Evolutionary conservation across 2,888 invertebrate species (phyloP).

Genomic region (Stictocephala bisonia): DNA sequence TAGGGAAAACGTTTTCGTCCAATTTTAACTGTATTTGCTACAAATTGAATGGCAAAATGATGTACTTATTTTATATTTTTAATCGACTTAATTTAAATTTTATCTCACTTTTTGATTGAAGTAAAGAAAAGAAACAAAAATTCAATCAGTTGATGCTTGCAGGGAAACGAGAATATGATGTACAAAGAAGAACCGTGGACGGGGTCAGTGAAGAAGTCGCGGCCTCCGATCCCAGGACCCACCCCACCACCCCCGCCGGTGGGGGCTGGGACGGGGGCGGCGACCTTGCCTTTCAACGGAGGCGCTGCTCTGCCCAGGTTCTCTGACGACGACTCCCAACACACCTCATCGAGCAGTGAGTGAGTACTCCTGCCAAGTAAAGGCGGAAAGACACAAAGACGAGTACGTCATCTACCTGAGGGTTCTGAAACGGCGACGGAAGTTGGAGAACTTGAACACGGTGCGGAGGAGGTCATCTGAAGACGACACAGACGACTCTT

Average conservation of each 20-base stretch:
- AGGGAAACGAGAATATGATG: slow-evolving; percentile 75
- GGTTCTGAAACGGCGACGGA: slow-evolving; percentile 11
- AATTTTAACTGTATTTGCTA: too few species aligned
- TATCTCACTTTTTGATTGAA: neutral
- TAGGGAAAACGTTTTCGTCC: too few species aligned
- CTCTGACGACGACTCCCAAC: slow-evolving; percentile 25
- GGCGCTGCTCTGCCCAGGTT: slow-evolving; percentile 18
- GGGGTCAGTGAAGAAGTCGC: slow-evolving; percentile 62
- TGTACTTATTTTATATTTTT: too few species aligned
- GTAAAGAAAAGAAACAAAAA: too few species aligned
- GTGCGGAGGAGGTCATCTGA: too few species aligned
- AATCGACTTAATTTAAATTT: too few species aligned
- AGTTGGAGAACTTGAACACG: neutral
- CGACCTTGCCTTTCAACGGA: slow-evolving; percentile 30
- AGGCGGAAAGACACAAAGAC: slow-evolving; percentile 4
- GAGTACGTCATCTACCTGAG: slow-evolving; percentile 36
- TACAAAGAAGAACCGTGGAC: slow-evolving; percentile 67
- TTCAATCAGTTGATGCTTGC: slow-evolving; percentile 63
- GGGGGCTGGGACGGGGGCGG: neutral
- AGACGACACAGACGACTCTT: too few species aligned
- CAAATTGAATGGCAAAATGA: too few species aligned
- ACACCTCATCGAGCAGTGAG: slow-evolving; percentile 32
- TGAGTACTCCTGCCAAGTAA: neutral
- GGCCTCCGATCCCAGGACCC: slow-evolving; percentile 54
- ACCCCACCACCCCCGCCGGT: neutral